phyloP scores from a whole-genome alignment of 92 coral and sea anemone species.

The Plumapathes pennacea region DNA sequence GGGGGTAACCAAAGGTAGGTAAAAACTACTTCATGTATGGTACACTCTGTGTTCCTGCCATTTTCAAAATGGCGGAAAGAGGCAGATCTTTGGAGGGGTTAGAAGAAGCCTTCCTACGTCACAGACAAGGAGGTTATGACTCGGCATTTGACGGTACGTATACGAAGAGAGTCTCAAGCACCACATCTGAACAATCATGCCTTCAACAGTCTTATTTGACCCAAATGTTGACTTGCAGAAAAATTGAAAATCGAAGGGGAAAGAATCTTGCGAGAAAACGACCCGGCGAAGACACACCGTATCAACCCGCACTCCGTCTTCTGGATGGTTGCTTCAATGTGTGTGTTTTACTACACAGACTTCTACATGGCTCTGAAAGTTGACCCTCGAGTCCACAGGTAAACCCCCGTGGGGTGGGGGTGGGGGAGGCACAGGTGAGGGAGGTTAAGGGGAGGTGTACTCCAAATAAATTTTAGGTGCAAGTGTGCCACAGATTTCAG shows the following conservation, averaged over 20 bases:
- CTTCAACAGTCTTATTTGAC: too few species aligned
- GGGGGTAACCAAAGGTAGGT: too few species aligned
- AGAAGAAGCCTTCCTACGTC: conserved; percentile 65
- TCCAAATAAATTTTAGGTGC: too few species aligned
- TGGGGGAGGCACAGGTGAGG: too few species aligned
- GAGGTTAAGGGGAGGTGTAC: too few species aligned
- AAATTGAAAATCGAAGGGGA: conserved; percentile 70
- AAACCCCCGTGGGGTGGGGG: background rate
- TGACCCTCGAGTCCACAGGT: conserved; percentile 92
- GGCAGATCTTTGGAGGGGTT: conserved; percentile 45
- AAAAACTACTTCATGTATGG: too few species aligned
- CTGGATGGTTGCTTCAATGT: conserved; percentile 98
- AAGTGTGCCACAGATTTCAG: too few species aligned
- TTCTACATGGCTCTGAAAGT: conserved; percentile 85
- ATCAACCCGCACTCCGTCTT: conserved; percentile 87
- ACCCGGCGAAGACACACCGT: conserved; percentile 67
- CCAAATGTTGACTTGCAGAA: conserved; percentile 45
- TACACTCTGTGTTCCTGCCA: too few species aligned
- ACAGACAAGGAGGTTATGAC: conserved; percentile 66
- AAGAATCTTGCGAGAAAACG: conserved; percentile 73
- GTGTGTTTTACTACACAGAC: conserved; percentile 92
- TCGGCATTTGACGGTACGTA: conserved; percentile 56
- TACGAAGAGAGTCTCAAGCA: background rate
- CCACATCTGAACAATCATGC: background rate
- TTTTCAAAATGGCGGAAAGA: conserved; percentile 21